Evolutionary conservation across 2,113 vertebrate species (phyloP), one percentile per base, ranked within the genome.

Genomic region (Psittacula cyanocephala): DNA sequence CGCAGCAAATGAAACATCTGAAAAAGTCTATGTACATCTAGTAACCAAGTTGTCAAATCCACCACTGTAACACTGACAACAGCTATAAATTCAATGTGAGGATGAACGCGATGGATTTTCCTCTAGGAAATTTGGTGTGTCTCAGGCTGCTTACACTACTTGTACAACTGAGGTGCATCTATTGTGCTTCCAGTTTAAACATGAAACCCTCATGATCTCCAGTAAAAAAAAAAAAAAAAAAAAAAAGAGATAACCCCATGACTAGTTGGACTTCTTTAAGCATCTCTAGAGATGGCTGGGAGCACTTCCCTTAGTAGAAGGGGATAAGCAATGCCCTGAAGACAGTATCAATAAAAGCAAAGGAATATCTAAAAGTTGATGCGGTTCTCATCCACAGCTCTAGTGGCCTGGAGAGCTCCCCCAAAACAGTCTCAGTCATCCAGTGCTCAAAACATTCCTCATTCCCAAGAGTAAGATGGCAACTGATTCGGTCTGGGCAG

Each of bases 21-120:
- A 60, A 80, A 69, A 86, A 92, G 59, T 25, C 41, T 55, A 22
- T 0, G 0, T 1, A 17, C 4, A 24, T 37, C n/a, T 74, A 86
- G 44, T n/a, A 74, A 65, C 59, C 53, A n/a, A 65, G 41, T 33
- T 76, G 71, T 4, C 37, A 87, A 81, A 94, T 7, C 19, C 60
- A 84, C 41, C 1, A 5, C 33, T 11, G 10, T 5, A 46, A 41
- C 27, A 27, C 1, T 12, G 44, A 47, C 39, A 82, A 37, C 28
- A 82, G 27, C 78, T 65, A 19, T 7, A 44, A 91, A 82, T 6
- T 68, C 35, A 49, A 3, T 0, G 10, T 9, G 46, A 37, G 55
- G 17, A 84, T 59, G 24, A 81, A 64, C 15, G 27, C 14, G 7
- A 44, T 0, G 7, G 62, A 37, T 75, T 18, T 75, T 62, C 41